phyloP scores from a whole-genome alignment of 2,797 vertebrate genomes.

The Smutsia gigantea region DNA sequence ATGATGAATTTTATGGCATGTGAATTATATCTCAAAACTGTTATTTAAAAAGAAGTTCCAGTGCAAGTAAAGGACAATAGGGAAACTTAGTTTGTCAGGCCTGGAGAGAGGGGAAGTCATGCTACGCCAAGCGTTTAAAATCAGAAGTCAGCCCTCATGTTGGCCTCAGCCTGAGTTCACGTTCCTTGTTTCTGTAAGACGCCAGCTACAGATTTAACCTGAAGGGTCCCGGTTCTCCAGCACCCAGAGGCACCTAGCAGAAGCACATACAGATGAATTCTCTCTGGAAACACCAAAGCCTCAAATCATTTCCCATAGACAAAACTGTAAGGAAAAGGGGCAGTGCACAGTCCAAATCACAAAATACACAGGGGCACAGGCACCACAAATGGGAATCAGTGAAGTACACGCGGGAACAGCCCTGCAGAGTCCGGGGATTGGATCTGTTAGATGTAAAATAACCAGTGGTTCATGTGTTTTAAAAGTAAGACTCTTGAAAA shows the following conservation, averaged over 20 bases:
- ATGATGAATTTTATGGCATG: background rate
- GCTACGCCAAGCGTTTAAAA: background rate
- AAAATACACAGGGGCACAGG: background rate
- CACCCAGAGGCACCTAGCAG: background rate
- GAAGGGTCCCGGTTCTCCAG: background rate
- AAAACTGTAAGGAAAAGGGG: background rate
- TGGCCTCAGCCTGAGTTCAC: background rate
- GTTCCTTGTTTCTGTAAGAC: background rate
- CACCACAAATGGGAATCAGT: background rate
- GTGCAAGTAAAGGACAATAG: background rate
- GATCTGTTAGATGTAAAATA: background rate
- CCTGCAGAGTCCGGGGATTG: background rate
- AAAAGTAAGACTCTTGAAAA: background rate
- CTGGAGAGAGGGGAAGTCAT: background rate
- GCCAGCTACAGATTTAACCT: background rate
- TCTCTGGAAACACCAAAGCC: background rate
- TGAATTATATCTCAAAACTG: background rate
- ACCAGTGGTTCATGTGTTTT: background rate
- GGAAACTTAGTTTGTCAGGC: background rate
- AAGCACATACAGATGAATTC: background rate
- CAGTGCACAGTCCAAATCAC: background rate
- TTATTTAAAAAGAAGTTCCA: background rate
- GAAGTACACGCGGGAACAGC: background rate
- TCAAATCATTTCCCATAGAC: background rate
- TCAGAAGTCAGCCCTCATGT: background rate